Percentiles rank a stretch among this genome's conserved stretches.
These are phyloP conservation scores for Helarctos malayanus DNA, from an alignment of 2,797 vertebrate genomes.

Conservation along the genomic window DNA sequence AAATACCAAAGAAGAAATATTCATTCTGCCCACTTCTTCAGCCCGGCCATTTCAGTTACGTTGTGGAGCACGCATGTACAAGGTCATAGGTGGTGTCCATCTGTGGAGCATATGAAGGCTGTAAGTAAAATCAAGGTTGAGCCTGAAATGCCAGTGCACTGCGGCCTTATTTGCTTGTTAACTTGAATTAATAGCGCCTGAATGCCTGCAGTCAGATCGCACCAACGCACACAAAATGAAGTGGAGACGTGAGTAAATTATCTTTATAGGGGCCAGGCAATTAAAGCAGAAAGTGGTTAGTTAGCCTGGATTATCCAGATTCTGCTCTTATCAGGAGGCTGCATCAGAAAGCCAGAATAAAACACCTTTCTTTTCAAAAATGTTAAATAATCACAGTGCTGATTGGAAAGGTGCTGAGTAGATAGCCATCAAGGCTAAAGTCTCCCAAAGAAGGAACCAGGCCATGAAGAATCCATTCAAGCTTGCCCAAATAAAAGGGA, in stretches of 20 bases:
- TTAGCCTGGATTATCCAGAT: slow-evolving; percentile 62
- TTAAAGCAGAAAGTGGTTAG: slow-evolving; percentile 63
- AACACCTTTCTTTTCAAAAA: slow-evolving; percentile 24
- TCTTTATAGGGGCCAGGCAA: slow-evolving; percentile 38
- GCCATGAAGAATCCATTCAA: slow-evolving; percentile 39
- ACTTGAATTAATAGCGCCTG: slow-evolving; percentile 62
- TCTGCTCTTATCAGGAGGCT: slow-evolving; percentile 45
- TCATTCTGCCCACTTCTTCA: background rate
- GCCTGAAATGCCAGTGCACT: slow-evolving; percentile 46
- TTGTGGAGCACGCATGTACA: background rate
- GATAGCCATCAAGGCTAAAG: background rate
- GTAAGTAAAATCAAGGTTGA: slow-evolving; percentile 63
- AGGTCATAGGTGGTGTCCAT: background rate
- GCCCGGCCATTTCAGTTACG: background rate
- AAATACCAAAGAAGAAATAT: slow-evolving; percentile 43
- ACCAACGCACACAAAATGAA: slow-evolving; percentile 64
- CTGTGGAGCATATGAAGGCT: background rate
- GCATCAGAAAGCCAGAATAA: slow-evolving; percentile 54
- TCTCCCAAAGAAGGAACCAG: background rate
- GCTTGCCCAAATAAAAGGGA: slow-evolving; percentile 48
- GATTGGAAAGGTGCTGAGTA: slow-evolving; percentile 30
- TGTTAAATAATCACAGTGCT: slow-evolving; percentile 51
- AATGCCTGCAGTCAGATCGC: slow-evolving; percentile 52
- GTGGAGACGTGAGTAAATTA: slow-evolving; percentile 67
- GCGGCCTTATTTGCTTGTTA: slow-evolving; percentile 64